phyloP scores from a whole-genome alignment of 2,113 vertebrate genomes.

The Periophthalmus modestus region DNA sequence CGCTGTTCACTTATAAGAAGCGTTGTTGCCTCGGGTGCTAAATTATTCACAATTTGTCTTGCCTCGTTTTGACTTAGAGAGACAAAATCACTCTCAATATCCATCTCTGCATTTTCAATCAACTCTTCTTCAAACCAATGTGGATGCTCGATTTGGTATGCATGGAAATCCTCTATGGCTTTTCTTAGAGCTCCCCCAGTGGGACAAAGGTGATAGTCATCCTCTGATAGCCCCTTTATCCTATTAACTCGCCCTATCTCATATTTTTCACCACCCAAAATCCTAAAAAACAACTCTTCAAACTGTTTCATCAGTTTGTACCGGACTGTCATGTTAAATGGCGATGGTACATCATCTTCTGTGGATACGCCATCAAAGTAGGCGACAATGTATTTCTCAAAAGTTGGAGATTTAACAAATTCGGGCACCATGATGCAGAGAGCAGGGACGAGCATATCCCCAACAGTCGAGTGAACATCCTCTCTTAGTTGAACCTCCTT shows the following conservation, averaged over 20 bases:
- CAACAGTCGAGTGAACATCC: slow-evolving; percentile 74
- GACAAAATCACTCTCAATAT: slow-evolving; percentile 26
- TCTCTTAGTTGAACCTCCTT: slow-evolving; percentile 77
- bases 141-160: slow-evolving; percentile 79
- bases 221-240: slow-evolving; percentile 77
- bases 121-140: slow-evolving; percentile 88
- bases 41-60: slow-evolving; percentile 2
- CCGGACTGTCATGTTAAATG: slow-evolving; percentile 82
- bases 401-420: slow-evolving; percentile 83
- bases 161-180: slow-evolving; percentile 81
- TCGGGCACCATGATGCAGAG: slow-evolving; percentile 86
- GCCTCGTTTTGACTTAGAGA: neutral
- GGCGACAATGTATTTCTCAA: slow-evolving; percentile 88
- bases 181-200: slow-evolving; percentile 80
- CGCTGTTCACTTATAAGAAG: slow-evolving; percentile 3
- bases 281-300: slow-evolving; percentile 91
- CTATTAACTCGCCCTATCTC: slow-evolving; percentile 83
- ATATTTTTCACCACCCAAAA: slow-evolving; percentile 87
- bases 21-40: neutral
- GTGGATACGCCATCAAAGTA: slow-evolving; percentile 86
- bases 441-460: slow-evolving; percentile 88
- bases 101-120: slow-evolving; percentile 54
- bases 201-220: slow-evolving; percentile 74
- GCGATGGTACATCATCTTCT: slow-evolving; percentile 83
- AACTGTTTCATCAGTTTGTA: slow-evolving; percentile 90